Percentiles rank a stretch among this genome's conserved stretches.
phyloP scores from a whole-genome alignment of 1,140 invertebrate genomes.

The Saccostrea cuccullata region DNA sequence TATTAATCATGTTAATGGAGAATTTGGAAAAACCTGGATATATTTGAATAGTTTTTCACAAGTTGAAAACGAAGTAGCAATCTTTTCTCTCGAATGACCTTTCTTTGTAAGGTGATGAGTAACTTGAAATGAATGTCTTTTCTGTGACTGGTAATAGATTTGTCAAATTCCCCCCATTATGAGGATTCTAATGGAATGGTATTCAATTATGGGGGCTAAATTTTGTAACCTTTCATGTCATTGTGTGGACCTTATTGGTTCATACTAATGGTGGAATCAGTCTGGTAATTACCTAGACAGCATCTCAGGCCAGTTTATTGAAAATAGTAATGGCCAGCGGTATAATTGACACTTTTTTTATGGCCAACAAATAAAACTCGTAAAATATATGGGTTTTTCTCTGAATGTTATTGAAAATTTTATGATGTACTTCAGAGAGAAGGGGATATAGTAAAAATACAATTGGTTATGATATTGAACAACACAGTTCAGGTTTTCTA shows the following conservation, averaged over 20 bases:
- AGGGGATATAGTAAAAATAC: neutral
- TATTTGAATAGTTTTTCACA: neutral
- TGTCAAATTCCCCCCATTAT: constrained; percentile 26
- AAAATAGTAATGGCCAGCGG: neutral
- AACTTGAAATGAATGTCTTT: neutral
- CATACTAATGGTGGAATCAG: neutral
- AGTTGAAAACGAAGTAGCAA: neutral
- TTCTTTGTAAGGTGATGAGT: neutral
- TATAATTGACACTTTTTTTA: neutral
- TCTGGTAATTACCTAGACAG: constrained; percentile 1
- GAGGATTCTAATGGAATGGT: neutral
- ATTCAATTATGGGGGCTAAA: neutral
- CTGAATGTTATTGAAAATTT: neutral
- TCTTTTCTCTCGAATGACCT: neutral
- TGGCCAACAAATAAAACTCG: neutral
- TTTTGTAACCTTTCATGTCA: constrained; percentile 25
- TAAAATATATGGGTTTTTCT: neutral
- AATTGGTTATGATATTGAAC: neutral
- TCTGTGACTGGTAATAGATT: constrained; percentile 7
- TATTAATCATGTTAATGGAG: too few relatives aligned
- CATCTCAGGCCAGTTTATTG: neutral
- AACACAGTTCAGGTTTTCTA: neutral
- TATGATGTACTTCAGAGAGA: too few relatives aligned
- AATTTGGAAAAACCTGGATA: neutral
- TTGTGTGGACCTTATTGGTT: constrained; percentile 24